Conservation (phyloP, 2,888 invertebrate genomes). For the Xanthia icteritia region DNA sequence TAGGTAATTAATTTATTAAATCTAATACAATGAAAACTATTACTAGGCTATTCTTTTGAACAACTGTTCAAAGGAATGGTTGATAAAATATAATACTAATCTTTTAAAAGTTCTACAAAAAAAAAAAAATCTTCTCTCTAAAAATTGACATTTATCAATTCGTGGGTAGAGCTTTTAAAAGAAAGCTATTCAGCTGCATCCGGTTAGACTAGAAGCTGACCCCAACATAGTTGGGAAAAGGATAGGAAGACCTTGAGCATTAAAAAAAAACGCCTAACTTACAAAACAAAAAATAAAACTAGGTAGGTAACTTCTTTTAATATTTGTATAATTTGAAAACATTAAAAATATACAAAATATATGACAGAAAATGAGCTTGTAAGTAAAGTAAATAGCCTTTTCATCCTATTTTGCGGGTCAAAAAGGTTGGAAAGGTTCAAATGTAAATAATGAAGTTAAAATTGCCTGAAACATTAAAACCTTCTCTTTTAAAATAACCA, state of each 20-base stretch:
- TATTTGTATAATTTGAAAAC: constrained; percentile 1
- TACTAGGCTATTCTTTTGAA: too few relatives aligned
- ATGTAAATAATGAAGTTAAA: constrained; percentile 62
- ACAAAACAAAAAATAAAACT: background rate
- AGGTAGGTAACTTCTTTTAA: background rate
- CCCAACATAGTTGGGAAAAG: too few relatives aligned
- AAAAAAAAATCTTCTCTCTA: too few relatives aligned
- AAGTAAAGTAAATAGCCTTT: constrained; percentile 51
- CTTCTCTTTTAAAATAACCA: constrained; percentile 26
- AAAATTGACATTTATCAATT: too few relatives aligned
- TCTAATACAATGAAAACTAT: too few relatives aligned
- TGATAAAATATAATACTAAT: too few relatives aligned
- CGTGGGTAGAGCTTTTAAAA: too few relatives aligned
- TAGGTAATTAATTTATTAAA: too few relatives aligned
- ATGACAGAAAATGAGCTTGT: constrained; percentile 19
- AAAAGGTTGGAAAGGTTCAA: constrained; percentile 54
- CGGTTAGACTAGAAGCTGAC: too few relatives aligned
- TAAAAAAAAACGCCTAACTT: background rate
- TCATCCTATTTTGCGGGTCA: constrained; percentile 18
- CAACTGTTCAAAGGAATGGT: too few relatives aligned
- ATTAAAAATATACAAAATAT: constrained; percentile 14
- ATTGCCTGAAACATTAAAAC: constrained; percentile 51
- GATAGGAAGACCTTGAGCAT: too few relatives aligned
- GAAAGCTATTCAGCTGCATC: background rate
- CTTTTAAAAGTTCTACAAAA: too few relatives aligned